These are phyloP conservation scores for Pseudotriccus pelzelni DNA, from an alignment of 2,797 vertebrate species.

Conservation along the genomic window DNA sequence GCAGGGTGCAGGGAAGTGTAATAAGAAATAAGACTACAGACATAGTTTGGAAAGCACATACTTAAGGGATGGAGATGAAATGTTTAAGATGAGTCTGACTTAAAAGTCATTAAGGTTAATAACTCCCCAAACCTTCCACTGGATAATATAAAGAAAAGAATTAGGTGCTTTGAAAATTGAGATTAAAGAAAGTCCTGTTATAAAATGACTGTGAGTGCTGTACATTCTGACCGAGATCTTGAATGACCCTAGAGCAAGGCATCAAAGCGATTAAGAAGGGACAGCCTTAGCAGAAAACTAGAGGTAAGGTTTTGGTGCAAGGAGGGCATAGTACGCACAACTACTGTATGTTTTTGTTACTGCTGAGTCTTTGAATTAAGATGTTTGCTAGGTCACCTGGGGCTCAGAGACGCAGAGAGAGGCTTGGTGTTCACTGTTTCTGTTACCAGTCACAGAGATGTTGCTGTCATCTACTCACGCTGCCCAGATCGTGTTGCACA, in stretches of 20 bases:
- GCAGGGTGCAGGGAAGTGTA: not conserved
- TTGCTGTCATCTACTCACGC: not conserved
- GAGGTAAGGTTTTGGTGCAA: not conserved
- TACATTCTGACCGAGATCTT: not conserved
- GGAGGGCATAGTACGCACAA: not conserved
- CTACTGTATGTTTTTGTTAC: not conserved
- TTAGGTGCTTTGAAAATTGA: not conserved
- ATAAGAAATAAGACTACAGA: not conserved
- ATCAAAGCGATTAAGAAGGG: not conserved
- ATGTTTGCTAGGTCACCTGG: not conserved
- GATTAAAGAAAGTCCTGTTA: not conserved
- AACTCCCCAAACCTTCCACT: not conserved
- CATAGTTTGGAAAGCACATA: not conserved
- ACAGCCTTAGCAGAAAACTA: not conserved
- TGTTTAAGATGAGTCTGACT: not conserved
- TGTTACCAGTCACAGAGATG: fast-evolving
- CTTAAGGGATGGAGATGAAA: not conserved
- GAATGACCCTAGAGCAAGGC: not conserved
- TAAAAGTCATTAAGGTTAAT: not conserved
- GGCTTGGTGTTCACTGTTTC: not conserved
- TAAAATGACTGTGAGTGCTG: not conserved
- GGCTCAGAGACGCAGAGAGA: not conserved
- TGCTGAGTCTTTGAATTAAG: not conserved
- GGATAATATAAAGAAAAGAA: not conserved
- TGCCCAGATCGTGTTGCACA: not conserved